Evolutionary conservation across 2,888 invertebrate species (phyloP).

Genomic region (Chrysomela aeneicollis): DNA sequence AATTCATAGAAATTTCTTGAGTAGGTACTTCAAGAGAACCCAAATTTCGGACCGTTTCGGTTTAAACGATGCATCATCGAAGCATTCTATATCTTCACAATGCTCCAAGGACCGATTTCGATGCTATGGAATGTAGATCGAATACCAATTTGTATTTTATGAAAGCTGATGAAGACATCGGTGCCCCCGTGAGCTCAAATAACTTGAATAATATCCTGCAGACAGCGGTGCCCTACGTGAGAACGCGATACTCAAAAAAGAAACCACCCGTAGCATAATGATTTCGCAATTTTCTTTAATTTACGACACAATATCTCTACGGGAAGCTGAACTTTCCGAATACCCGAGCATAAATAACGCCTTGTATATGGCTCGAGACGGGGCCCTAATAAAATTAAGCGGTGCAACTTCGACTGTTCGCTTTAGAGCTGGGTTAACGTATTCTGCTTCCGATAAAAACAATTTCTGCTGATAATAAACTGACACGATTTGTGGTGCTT

Average conservation of each 20-base stretch:
- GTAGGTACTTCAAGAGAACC: too few species aligned
- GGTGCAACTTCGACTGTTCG: background rate
- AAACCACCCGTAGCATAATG: slow-evolving; percentile 42
- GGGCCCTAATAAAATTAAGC: slow-evolving; percentile 45
- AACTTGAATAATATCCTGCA: slow-evolving; percentile 25
- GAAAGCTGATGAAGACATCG: background rate
- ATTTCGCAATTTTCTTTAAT: slow-evolving; percentile 48
- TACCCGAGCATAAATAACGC: slow-evolving; percentile 42
- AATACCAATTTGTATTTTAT: background rate
- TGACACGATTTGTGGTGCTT: slow-evolving; percentile 18
- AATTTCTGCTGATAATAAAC: slow-evolving; percentile 23
- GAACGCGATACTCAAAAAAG: slow-evolving; percentile 35
- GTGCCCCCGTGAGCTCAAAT: background rate
- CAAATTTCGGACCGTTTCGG: too few species aligned
- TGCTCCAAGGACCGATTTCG: too few species aligned
- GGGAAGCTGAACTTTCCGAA: slow-evolving; percentile 45
- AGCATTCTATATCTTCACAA: too few species aligned
- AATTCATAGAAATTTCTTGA: too few species aligned
- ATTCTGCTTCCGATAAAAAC: slow-evolving; percentile 27
- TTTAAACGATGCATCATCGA: too few species aligned
- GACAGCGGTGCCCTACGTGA: slow-evolving; percentile 38
- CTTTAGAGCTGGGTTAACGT: slow-evolving; percentile 17
- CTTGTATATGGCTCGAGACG: slow-evolving; percentile 43
- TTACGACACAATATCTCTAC: slow-evolving; percentile 48
- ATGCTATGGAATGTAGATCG: too few species aligned